A percentile compares a stretch with the other conserved stretches of the same genome.
These are phyloP conservation scores for Drosophila melanosoma DNA, from an alignment of 2,888 invertebrate genomes.

Conservation along the genomic window DNA sequence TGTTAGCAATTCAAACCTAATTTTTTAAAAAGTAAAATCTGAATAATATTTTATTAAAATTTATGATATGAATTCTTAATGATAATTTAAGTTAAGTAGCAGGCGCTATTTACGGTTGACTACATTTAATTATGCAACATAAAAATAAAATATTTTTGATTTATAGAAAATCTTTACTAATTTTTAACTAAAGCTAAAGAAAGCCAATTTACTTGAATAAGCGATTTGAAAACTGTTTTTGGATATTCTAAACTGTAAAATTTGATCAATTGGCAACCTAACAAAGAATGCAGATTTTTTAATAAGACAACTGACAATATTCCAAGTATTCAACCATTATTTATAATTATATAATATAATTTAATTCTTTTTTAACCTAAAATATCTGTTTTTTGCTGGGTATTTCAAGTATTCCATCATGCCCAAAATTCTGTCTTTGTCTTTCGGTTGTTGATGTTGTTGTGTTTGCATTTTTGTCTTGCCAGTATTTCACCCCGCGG, in stretches of 20 bases:
- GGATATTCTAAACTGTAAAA: background rate
- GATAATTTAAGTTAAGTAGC: background rate
- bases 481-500: slow-evolving; percentile 82
- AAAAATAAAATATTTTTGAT: too few relatives aligned
- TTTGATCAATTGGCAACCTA: too few relatives aligned
- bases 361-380: background rate
- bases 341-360: background rate
- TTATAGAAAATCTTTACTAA: background rate
- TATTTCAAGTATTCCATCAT: background rate
- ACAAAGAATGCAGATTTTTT: background rate
- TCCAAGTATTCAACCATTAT: background rate
- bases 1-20: background rate
- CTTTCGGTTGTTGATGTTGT: slow-evolving; percentile 27
- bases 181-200: too few relatives aligned
- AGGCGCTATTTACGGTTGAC: background rate
- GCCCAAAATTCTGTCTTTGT: slow-evolving; percentile 4
- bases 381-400: slow-evolving; percentile 16
- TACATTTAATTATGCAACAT: too few relatives aligned
- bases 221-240: too few relatives aligned
- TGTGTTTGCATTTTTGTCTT: slow-evolving; percentile 63
- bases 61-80: background rate
- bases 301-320: background rate
- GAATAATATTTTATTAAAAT: too few relatives aligned
- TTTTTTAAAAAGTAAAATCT: background rate
- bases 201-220: too few relatives aligned